phyloP scores from a whole-genome alignment of 1,140 invertebrate species.

The Hypsibius dujardini region DNA sequence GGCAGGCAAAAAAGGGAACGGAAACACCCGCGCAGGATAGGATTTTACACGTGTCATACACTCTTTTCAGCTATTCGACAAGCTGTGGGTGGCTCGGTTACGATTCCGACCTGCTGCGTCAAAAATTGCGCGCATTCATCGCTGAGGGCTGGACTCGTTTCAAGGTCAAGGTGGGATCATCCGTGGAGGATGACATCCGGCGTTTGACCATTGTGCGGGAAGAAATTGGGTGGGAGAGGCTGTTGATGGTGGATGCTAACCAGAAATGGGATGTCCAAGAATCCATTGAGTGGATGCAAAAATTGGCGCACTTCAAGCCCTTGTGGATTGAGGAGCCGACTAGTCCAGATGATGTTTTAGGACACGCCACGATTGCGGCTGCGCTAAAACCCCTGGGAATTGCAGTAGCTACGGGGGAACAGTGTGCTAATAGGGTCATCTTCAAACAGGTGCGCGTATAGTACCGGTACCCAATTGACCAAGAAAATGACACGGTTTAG shows the following conservation, averaged over 20 bases:
- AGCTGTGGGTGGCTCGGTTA: constrained; percentile 17
- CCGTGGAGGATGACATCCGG: constrained; percentile 55
- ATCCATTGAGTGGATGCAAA: constrained; percentile 66
- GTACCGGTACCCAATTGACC: not conserved
- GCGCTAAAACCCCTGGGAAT: constrained; percentile 49
- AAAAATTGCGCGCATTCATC: constrained; percentile 16
- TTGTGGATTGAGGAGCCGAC: constrained; percentile 86
- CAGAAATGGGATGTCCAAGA: constrained; percentile 70
- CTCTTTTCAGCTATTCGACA: constrained; percentile 4
- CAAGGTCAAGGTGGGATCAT: constrained; percentile 71
- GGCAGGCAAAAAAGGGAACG: too few relatives aligned
- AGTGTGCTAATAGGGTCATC: constrained; percentile 71
- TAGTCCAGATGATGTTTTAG: constrained; percentile 69
- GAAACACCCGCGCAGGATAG: too few relatives aligned
- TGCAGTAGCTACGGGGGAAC: constrained; percentile 71
- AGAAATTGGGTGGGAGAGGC: constrained; percentile 52
- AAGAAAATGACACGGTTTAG: not conserved
- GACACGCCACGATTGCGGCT: constrained; percentile 54
- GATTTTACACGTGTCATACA: not conserved
- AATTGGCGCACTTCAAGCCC: constrained; percentile 50
- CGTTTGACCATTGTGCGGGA: constrained; percentile 51
- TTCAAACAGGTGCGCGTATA: constrained; percentile 52
- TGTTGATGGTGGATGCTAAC: constrained; percentile 67
- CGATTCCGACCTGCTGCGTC: constrained; percentile 11
- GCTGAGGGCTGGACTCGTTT: constrained; percentile 36